Base-by-base conservation (phyloP, 2,888 invertebrate species). In the Sesia apiformis region DNA sequence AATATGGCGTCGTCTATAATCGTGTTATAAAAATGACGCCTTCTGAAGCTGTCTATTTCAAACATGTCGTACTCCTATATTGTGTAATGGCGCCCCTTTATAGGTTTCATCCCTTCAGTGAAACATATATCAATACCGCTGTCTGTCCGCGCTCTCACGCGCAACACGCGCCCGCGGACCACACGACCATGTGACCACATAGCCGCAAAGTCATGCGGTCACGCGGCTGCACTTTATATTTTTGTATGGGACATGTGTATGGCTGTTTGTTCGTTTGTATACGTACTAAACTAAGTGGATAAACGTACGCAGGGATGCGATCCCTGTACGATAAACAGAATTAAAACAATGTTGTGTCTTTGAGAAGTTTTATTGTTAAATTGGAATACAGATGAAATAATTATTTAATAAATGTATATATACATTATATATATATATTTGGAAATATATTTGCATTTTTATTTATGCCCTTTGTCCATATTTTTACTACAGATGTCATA, bases 371-470 rank as follows among this genome's bases (percentile, higher is more conserved):
- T 90, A 90, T 90, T 90, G 90, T 90, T 90, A 82, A 86, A 85
- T 87, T 89, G 88, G 85, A 87, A 87, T 87, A 88, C 86, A 86
- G 81, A 87, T 83, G 80, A 89, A 83, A 84, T 83, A 78, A 86
- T 81, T 87, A 89, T 89, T 89, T 84, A 90, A 89, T 88, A 82
- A 87, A 90, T 90, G 87, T 88, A 86, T 86, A 84, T 81, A 80
- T 74, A 70, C 66, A 56, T 52, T 8, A 53, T 70, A 73, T 77
- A 77, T 83, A 85, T 90, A 89, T 90, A 90, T 90, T 90, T 90
- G 87, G 85, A 90, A 82, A 79, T 83, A 80, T 65, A 72, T 63
- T 64, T 62, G 74, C 66, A 69, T 74, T 81, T 78, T 80, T 60
- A 74, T 62, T 68, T 58, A 53, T 38, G 3, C 43, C 46, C 46